Evolutionary conservation across 2,113 vertebrate genomes (phyloP).

Genomic region (Melanerpes formicivorus): DNA sequence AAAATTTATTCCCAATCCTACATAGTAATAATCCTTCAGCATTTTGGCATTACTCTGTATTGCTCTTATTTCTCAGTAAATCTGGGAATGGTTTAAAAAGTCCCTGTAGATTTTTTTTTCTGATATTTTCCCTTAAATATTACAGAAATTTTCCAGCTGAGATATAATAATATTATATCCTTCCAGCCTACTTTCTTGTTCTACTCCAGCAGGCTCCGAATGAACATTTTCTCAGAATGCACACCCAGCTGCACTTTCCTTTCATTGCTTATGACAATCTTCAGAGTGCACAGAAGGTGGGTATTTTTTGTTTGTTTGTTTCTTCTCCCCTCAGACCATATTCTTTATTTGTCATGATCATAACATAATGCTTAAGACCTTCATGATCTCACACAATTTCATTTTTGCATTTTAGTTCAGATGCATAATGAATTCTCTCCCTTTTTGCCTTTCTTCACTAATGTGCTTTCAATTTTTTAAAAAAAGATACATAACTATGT

Average conservation of each 20-base stretch:
- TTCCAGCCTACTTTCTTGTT: constrained; percentile 35
- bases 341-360: not conserved
- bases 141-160: constrained; percentile 30
- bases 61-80: not conserved
- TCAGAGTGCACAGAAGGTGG: not conserved
- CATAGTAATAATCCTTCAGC: not conserved
- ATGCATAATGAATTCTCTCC: not conserved
- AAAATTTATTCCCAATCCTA: not conserved
- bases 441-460: not conserved
- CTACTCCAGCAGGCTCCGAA: constrained; percentile 14
- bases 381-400: constrained; percentile 15
- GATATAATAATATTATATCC: not conserved
- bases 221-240: not conserved
- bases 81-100: not conserved
- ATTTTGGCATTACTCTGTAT: not conserved
- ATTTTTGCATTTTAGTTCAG: not conserved
- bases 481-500: not conserved
- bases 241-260: constrained; percentile 22
- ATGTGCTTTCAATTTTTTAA: not conserved
- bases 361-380: not conserved
- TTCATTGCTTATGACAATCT: constrained; percentile 41
- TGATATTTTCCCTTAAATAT: constrained; percentile 17
- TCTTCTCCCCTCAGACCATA: not conserved
- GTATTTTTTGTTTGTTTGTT: not conserved
- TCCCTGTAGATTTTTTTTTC: not conserved